A percentile compares a stretch with the other conserved stretches of the same genome.
Evolutionary conservation across 2,888 invertebrate genomes (phyloP).

Genomic region (Pseudanteris insignis): DNA sequence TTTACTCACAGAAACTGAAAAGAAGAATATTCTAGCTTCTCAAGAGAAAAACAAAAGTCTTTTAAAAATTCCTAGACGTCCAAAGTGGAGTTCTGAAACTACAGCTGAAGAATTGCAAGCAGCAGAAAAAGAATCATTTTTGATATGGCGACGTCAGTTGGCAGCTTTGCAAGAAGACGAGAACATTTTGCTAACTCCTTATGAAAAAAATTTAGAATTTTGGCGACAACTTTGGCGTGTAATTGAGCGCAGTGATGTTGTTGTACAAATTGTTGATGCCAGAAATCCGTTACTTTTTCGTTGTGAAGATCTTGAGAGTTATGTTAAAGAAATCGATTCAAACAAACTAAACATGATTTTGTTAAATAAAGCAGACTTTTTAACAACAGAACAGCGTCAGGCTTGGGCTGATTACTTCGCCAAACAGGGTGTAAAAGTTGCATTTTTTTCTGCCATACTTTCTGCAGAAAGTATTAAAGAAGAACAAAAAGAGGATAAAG

Average conservation of each 20-base stretch:
- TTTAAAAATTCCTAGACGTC: conserved; percentile 86
- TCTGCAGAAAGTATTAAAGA: conserved; percentile 66
- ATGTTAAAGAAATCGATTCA: conserved; percentile 79
- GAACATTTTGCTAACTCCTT: conserved; percentile 89
- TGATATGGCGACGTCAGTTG: conserved; percentile 89
- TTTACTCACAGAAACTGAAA: conserved; percentile 72
- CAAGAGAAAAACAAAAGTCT: conserved; percentile 72
- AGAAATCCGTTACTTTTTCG: conserved; percentile 94
- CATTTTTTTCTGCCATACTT: conserved; percentile 90
- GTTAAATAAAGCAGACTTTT: conserved; percentile 95
- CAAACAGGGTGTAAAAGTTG: conserved; percentile 74
- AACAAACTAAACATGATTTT: conserved; percentile 84
- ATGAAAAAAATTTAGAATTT: conserved; percentile 96
- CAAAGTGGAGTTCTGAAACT: conserved; percentile 80
- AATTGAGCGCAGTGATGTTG: conserved; percentile 92
- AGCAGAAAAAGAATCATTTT: conserved; percentile 83
- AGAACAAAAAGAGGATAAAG: conserved; percentile 48
- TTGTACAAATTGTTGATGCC: conserved; percentile 95
- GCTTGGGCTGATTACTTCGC: conserved; percentile 89
- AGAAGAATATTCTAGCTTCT: conserved; percentile 67
- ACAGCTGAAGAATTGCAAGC: conserved; percentile 82
- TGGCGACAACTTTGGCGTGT: conserved; percentile 99
- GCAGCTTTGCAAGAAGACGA: conserved; percentile 82
- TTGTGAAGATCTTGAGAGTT: conserved; percentile 89
- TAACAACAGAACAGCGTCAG: conserved; percentile 81